Evolutionary conservation across 2,113 vertebrate species (phyloP).

Genomic region (Serilophus lunatus): DNA sequence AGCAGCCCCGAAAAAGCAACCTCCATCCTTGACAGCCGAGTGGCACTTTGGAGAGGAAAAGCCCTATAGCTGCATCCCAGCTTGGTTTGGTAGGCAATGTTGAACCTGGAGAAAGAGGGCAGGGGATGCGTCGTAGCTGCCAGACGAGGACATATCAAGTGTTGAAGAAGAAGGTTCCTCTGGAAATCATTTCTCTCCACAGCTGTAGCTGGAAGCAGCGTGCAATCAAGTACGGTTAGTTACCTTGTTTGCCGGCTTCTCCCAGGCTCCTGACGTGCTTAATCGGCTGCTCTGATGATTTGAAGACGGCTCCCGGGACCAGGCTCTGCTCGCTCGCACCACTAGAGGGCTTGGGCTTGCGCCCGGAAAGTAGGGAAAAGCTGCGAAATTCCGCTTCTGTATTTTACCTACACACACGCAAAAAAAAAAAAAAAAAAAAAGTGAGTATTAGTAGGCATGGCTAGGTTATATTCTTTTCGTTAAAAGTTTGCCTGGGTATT

Average conservation of each 20-base stretch:
- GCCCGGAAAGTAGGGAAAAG: fast-evolving
- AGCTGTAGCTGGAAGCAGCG: not conserved
- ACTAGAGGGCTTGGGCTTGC: not conserved
- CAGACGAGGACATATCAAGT: fast-evolving
- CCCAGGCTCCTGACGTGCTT: not conserved
- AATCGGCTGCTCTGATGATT: fast-evolving
- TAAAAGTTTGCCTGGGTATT: not conserved
- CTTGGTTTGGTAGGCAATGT: not conserved
- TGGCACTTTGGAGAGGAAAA: fast-evolving
- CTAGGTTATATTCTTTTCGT: not conserved
- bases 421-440: too few relatives aligned
- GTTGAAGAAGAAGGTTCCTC: not conserved
- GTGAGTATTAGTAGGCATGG: fast-evolving
- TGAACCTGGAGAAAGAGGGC: not conserved
- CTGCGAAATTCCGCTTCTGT: not conserved
- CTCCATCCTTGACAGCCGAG: fast-evolving
- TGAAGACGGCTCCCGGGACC: fast-evolving
- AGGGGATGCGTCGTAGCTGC: fast-evolving
- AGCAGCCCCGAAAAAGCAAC: not conserved
- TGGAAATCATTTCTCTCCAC: not conserved
- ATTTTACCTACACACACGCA: fast-evolving
- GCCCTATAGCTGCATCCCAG: fast-evolving
- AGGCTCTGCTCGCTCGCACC: fast-evolving
- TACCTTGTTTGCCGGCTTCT: too few relatives aligned
- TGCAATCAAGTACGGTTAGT: not conserved